phyloP scores from a whole-genome alignment of 2,797 vertebrate species.

The Varecia variegata region DNA sequence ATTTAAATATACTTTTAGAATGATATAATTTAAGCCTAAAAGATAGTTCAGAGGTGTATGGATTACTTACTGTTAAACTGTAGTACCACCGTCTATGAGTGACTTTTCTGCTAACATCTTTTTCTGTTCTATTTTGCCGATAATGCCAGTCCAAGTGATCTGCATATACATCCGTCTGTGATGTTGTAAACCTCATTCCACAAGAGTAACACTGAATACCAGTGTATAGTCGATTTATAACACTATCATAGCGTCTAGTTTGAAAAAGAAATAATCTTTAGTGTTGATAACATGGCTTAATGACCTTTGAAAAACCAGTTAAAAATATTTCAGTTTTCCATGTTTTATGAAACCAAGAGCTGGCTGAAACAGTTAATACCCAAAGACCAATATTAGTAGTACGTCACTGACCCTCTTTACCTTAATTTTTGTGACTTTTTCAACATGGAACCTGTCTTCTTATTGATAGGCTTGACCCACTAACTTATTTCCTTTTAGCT shows the following conservation, averaged over 20 bases:
- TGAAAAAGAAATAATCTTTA: constrained; percentile 49
- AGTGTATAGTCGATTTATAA: constrained; percentile 95
- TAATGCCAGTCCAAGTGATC: constrained; percentile 99
- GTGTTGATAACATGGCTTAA: constrained; percentile 31
- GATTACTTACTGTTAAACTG: constrained; percentile 91
- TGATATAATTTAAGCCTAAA: neutral
- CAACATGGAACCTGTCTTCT: neutral
- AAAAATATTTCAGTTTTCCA: constrained; percentile 34
- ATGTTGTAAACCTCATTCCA: constrained; percentile 96
- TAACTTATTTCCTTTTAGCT: constrained; percentile 3
- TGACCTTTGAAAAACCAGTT: neutral
- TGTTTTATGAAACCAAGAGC: constrained; percentile 27
- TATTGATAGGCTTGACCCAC: neutral
- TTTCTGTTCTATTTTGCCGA: constrained; percentile 96
- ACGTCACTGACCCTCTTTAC: neutral
- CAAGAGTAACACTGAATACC: constrained; percentile 99
- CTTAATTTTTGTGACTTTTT: constrained; percentile 7
- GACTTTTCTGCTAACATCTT: constrained; percentile 96
- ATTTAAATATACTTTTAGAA: constrained; percentile 23
- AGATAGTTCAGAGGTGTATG: neutral
- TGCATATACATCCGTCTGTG: constrained; percentile 97
- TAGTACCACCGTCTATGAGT: constrained; percentile 99
- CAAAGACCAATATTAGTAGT: neutral
- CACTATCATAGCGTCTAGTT: constrained; percentile 92
- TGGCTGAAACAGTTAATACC: neutral